These are phyloP conservation scores for Eustalomyia histrio DNA, from an alignment of 2,888 invertebrate genomes.

Conservation along the genomic window DNA sequence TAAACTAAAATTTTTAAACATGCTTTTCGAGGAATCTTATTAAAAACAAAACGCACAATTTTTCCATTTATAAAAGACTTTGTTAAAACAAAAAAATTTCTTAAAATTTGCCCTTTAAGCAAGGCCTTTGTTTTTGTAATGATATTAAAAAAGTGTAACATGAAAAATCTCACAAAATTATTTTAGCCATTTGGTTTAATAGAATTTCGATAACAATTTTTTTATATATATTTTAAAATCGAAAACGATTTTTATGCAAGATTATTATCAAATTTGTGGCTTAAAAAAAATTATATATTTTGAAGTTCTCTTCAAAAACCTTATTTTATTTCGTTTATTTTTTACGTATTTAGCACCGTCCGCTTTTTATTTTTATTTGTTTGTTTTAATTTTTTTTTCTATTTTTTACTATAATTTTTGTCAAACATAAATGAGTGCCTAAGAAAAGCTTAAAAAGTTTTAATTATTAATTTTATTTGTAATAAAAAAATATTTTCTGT, in stretches of 20 bases:
- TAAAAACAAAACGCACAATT: conserved; percentile 46
- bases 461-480: conserved; percentile 17
- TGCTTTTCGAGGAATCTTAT: conserved; percentile 27
- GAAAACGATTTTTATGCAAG: too few species aligned
- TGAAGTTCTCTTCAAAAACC: not conserved
- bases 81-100: conserved; percentile 15
- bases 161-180: conserved; percentile 2
- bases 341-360: conserved; percentile 41
- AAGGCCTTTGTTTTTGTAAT: conserved; percentile 16
- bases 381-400: conserved; percentile 1
- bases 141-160: conserved; percentile 31
- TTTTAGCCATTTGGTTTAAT: not conserved
- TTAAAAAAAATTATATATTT: too few species aligned
- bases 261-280: too few species aligned
- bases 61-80: conserved; percentile 6
- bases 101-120: not conserved
- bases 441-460: conserved; percentile 60
- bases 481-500: conserved; percentile 17
- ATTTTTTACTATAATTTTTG: conserved; percentile 9
- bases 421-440: conserved; percentile 61
- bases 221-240: not conserved
- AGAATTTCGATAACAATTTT: not conserved
- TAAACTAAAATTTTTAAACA: conserved; percentile 5
- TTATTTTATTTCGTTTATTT: conserved; percentile 2
- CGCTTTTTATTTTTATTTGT: conserved; percentile 21